Evolutionary conservation across 1,140 invertebrate species (phyloP).

Genomic region (Aphaenogaster rudis): DNA sequence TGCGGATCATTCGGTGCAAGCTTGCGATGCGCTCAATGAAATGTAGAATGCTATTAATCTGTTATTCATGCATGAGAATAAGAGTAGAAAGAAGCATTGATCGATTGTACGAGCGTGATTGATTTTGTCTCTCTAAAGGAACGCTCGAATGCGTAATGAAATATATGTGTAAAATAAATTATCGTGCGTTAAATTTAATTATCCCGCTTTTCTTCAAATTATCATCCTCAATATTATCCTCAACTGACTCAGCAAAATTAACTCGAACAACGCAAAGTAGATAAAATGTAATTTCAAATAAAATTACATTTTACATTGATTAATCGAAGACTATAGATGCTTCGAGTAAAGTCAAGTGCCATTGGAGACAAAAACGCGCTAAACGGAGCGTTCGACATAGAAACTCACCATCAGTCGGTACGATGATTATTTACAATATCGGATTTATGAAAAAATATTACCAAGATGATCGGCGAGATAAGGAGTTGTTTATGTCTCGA

Average conservation of each 20-base stretch:
- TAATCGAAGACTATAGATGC: background rate
- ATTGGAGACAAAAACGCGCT: background rate
- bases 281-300: slow-evolving; percentile 1
- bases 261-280: background rate
- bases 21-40: slow-evolving; percentile 67
- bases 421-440: background rate
- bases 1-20: slow-evolving; percentile 13
- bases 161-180: slow-evolving; percentile 73
- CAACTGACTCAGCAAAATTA: background rate
- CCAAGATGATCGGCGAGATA: background rate
- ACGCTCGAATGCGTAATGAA: slow-evolving; percentile 72
- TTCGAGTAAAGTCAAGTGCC: background rate
- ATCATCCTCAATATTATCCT: background rate
- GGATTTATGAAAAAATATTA: background rate
- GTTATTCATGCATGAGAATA: slow-evolving; percentile 62
- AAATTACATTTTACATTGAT: background rate
- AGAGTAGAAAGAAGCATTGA: slow-evolving; percentile 64
- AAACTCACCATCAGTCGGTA: background rate
- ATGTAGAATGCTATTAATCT: slow-evolving; percentile 66
- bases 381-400: background rate
- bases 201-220: background rate
- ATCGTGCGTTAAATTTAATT: slow-evolving; percentile 29
- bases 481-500: background rate
- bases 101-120: slow-evolving; percentile 67
- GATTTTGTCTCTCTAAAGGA: slow-evolving; percentile 72